phyloP scores from a whole-genome alignment of 2,888 invertebrate genomes.

The Oscheius onirici region DNA sequence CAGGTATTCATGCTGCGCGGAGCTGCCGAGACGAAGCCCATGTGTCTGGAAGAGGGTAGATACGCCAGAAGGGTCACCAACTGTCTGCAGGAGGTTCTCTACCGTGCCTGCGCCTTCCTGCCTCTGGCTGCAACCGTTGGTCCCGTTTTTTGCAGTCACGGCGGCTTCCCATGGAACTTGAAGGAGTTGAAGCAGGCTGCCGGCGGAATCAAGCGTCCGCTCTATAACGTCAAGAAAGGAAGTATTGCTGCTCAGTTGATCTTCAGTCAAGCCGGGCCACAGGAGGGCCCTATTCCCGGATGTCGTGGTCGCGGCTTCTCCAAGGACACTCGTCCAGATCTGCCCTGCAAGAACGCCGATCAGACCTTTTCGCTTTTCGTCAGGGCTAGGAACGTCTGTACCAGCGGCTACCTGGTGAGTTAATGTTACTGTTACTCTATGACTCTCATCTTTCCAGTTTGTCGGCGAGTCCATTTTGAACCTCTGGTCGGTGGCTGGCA shows the following conservation, averaged over 20 bases:
- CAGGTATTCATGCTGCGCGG: conserved; percentile 48
- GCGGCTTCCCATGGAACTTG: neutral
- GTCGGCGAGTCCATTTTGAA: neutral
- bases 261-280: neutral
- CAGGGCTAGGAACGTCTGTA: neutral
- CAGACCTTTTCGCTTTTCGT: conserved; percentile 10
- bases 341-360: neutral
- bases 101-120: neutral
- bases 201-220: neutral
- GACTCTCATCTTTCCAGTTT: neutral
- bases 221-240: neutral
- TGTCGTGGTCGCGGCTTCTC: neutral
- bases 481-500: conserved; percentile 4
- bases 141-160: conserved; percentile 15
- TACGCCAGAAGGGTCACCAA: conserved; percentile 2
- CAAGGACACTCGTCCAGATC: neutral
- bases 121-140: conserved; percentile 15
- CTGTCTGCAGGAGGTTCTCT: conserved; percentile 6
- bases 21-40: conserved; percentile 35
- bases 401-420: conserved; percentile 3
- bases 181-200: neutral
- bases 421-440: neutral
- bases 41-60: neutral
- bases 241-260: conserved; percentile 3
- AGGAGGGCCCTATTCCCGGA: neutral